phyloP scores from a whole-genome alignment of 2,888 invertebrate genomes.

The Ichneumoninae sp. region DNA sequence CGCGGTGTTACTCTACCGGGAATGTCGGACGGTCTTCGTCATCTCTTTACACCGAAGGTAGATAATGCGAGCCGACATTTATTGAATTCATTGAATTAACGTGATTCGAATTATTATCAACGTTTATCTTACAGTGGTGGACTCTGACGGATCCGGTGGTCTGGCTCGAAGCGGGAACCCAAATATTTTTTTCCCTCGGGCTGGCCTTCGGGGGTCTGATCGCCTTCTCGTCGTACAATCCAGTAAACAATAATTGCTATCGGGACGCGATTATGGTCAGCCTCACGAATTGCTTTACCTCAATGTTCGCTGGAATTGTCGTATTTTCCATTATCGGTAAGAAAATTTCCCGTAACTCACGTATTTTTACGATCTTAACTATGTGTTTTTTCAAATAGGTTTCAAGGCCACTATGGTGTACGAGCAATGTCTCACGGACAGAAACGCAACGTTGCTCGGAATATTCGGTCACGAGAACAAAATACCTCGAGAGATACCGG shows the following conservation, averaged over 20 bases:
- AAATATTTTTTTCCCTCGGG: conserved; percentile 98
- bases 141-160: conserved; percentile 96
- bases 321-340: conserved; percentile 96
- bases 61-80: not conserved
- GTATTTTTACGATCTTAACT: conserved; percentile 1
- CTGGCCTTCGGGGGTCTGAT: conserved; percentile 98
- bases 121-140: conserved; percentile 88
- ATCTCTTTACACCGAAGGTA: conserved; percentile 95
- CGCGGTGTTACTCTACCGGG: conserved; percentile 96
- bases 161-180: conserved; percentile 98
- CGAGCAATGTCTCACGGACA: conserved; percentile 89
- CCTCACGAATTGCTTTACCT: conserved; percentile 96
- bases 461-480: conserved; percentile 86
- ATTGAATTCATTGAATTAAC: not conserved
- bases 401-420: conserved; percentile 95
- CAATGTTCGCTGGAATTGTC: conserved; percentile 98
- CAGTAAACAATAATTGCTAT: conserved; percentile 98
- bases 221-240: conserved; percentile 98
- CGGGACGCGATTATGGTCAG: conserved; percentile 97
- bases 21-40: conserved; percentile 93
- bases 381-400: conserved; percentile 83
- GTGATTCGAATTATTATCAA: not conserved
- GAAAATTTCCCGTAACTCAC: not conserved
- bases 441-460: conserved; percentile 87
- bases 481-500: conserved; percentile 86